These are phyloP conservation scores for Diadumene lineata DNA, from an alignment of 92 coral and sea anemone genomes.

Conservation along the genomic window DNA sequence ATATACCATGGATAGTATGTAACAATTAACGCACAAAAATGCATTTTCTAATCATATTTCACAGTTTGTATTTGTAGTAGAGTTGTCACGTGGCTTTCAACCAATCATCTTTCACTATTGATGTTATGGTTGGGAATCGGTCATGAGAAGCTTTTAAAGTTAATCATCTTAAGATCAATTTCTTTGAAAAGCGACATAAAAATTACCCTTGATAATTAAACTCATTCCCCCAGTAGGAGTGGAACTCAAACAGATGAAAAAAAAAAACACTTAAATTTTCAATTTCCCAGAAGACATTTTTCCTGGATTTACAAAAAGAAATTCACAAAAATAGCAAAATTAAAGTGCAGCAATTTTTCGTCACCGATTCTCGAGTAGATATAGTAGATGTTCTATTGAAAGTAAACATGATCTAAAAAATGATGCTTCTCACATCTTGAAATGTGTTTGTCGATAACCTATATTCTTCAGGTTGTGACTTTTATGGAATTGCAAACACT, in stretches of 20 bases:
- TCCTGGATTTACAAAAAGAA: too few relatives aligned
- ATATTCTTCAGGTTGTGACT: background rate
- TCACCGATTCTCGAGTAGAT: too few relatives aligned
- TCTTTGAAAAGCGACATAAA: constrained; percentile 21
- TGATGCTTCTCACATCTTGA: background rate
- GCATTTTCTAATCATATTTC: too few relatives aligned
- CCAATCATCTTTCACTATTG: constrained; percentile 11
- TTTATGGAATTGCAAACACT: background rate
- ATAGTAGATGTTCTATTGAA: too few relatives aligned
- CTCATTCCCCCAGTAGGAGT: background rate
- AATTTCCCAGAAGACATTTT: too few relatives aligned
- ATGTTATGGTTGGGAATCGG: constrained; percentile 18
- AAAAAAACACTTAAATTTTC: constrained; percentile 11
- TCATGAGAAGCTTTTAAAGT: constrained; percentile 28
- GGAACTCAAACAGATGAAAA: constrained; percentile 10
- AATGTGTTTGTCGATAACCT: background rate
- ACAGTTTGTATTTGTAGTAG: background rate
- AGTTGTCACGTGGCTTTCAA: constrained; percentile 17
- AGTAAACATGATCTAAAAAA: too few relatives aligned
- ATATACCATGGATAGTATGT: too few relatives aligned
- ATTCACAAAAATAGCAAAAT: too few relatives aligned
- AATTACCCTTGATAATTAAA: constrained; percentile 14
- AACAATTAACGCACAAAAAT: too few relatives aligned
- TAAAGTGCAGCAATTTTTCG: too few relatives aligned
- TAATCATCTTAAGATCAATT: constrained; percentile 21